Evolutionary conservation across 2,797 vertebrate species (phyloP), one percentile per base, ranked within the genome.

Genomic region (Siniperca scherzeri): DNA sequence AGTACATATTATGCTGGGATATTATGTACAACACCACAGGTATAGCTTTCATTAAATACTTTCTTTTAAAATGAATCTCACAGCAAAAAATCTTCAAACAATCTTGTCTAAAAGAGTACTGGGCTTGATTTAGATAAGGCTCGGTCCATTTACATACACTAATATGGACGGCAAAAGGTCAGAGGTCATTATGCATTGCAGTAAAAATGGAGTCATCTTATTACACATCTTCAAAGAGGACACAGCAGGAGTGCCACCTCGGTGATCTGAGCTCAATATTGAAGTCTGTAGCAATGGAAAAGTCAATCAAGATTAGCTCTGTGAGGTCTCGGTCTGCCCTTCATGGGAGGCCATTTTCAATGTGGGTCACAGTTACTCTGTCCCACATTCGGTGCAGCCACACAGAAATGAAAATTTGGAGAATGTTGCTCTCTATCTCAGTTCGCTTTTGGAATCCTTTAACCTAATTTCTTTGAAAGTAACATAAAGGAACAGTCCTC

Each of bases 271-370:
- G 69, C 66, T 88, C 85, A 87, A 87, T 90, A 91, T 56, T 75
- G 74, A 88, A 87, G 88, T 81, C 82, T 78, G 84, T 40, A 61
- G 69, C 61, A 72, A 83, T 74, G 84, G 85, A 88, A 83, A 91
- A 89, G 82, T 91, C 89, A 57, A 90, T 92, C 81, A 64, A 82
- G 81, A 89, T 88, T 82, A 84, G 59, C 74, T 71, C 71, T 48
- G 86, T 74, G 70, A 86, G 81, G 66, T 70, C 61, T 77, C 78
- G 22, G 53, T 55, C 80, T 78, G 77, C 64, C 38, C 80, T 84
- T 78, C 85, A 74, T 9, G 1, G 80, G 69, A 86, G 66, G 79
- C 55, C 33, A 2, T 52, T 72, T 69, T 80, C 75, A 75, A n/a
- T 27, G n/a, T 60, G 60, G 59, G 52, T 30, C 30, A 59, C 56